Evolutionary conservation across 2,888 invertebrate genomes (phyloP), one percentile per base, ranked within the genome.

Genomic region (Leptinotarsa haldemani): DNA sequence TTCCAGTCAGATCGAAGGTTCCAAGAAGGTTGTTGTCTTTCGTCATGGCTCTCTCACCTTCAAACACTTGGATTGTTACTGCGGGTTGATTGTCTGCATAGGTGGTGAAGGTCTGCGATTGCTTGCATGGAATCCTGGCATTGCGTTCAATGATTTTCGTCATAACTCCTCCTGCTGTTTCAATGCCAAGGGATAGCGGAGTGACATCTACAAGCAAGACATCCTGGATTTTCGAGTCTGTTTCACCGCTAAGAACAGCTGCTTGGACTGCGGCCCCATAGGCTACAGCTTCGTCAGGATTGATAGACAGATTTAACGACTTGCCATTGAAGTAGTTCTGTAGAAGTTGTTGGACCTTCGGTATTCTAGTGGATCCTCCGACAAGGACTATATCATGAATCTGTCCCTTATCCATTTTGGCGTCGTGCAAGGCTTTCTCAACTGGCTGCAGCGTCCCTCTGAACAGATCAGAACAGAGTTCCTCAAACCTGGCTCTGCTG

Each of bases 151-250:
- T 88, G 71, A 91, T 88, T 78, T 90, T 90, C 15, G 89, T 88
- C 94, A 94, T 94, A 1, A 94, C 93, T 22, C 94, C 94, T 13
- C 94, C 94, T n/a, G 93, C 93, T 0, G 93, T 94, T 85, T 95
- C 95, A 75, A 94, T 93, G 47, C 94, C 94, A 65, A 94, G 88
- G 0, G 93, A 94, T 22, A 94, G 87, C 80, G 90, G 92, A 25
- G 92, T 89, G 0, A 93, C 93, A 83, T 94, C 93, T 0, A 93
- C 91, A 15, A 94, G 86, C 0, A 93, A 87, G 0, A 93, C 91
- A 82, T 93, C 95, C 85, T 94, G 93, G 80, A 95, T 94, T 87
- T 89, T 90, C 4, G 92, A 89, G 83, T 94, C 93, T 7, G 90
- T 91, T 72, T 83, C 84, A 9, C 86, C 85, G 70, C 79, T 85